Percentiles rank a stretch among this genome's conserved stretches.
phyloP scores from a whole-genome alignment of 2,888 invertebrate species.

The Zonitis immaculata region DNA sequence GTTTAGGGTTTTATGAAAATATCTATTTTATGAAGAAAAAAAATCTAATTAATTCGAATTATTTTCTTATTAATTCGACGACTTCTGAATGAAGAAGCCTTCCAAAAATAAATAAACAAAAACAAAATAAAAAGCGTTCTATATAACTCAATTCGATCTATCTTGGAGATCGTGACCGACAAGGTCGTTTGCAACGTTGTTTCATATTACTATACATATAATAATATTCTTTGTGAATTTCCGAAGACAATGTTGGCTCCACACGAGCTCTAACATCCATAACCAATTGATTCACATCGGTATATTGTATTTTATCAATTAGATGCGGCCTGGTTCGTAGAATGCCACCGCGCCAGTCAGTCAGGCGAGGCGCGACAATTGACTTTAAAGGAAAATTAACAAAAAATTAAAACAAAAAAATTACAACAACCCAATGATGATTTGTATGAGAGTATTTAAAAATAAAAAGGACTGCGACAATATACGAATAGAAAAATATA shows the following conservation, averaged over 20 bases:
- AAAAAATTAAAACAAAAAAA: neutral
- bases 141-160: constrained; percentile 24
- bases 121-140: neutral
- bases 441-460: no score
- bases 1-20: no score
- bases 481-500: no score
- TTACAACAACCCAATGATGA: no score
- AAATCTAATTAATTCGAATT: no score
- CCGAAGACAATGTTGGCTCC: constrained; percentile 32
- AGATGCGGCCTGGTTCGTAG: constrained; percentile 27
- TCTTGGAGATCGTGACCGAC: constrained; percentile 18
- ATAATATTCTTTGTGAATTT: constrained; percentile 25
- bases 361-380: constrained; percentile 29
- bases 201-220: constrained; percentile 3
- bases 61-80: no score
- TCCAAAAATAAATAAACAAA: constrained; percentile 11
- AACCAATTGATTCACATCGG: constrained; percentile 29
- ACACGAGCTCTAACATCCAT: constrained; percentile 34
- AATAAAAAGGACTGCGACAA: neutral
- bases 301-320: constrained; percentile 28
- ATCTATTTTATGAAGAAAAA: no score
- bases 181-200: constrained; percentile 18
- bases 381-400: constrained; percentile 8
- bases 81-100: neutral
- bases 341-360: constrained; percentile 32